These are phyloP conservation scores for Lepetodrilus schrolli DNA, from an alignment of 2,888 invertebrate genomes.

Conservation along the genomic window DNA sequence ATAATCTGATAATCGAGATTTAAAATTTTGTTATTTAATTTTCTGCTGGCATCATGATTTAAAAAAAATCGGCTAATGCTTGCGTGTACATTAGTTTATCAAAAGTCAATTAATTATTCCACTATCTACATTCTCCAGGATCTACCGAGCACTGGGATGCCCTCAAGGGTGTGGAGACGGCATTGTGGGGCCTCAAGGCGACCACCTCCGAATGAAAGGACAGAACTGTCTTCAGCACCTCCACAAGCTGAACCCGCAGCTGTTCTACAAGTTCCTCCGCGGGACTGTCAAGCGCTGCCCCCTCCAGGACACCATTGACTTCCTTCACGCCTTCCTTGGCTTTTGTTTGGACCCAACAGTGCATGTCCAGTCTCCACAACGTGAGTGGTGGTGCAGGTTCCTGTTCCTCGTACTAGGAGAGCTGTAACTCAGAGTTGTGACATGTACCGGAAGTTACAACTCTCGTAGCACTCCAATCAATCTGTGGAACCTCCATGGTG, in stretches of 20 bases:
- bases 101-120: too few species aligned
- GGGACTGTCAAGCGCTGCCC: constrained; percentile 84
- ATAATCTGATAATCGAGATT: too few species aligned
- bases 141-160: constrained; percentile 93
- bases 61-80: too few species aligned
- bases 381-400: too few species aligned
- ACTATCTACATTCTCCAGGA: constrained; percentile 77
- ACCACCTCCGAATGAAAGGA: constrained; percentile 83
- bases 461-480: too few species aligned
- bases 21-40: too few species aligned
- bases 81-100: too few species aligned
- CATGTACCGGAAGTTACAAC: too few species aligned
- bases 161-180: constrained; percentile 92
- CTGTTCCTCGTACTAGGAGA: too few species aligned
- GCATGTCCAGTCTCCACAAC: constrained; percentile 58
- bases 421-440: too few species aligned
- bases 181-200: constrained; percentile 68
- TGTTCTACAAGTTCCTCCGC: constrained; percentile 82
- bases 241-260: constrained; percentile 81
- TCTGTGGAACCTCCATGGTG: too few species aligned
- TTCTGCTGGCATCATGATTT: too few species aligned
- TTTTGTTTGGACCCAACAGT: constrained; percentile 90
- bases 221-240: constrained; percentile 86
- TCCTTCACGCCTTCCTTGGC: constrained; percentile 95
- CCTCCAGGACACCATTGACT: constrained; percentile 89